Base-by-base conservation (phyloP, 2,797 vertebrate species). In the Hypotaenidia philippensis region DNA sequence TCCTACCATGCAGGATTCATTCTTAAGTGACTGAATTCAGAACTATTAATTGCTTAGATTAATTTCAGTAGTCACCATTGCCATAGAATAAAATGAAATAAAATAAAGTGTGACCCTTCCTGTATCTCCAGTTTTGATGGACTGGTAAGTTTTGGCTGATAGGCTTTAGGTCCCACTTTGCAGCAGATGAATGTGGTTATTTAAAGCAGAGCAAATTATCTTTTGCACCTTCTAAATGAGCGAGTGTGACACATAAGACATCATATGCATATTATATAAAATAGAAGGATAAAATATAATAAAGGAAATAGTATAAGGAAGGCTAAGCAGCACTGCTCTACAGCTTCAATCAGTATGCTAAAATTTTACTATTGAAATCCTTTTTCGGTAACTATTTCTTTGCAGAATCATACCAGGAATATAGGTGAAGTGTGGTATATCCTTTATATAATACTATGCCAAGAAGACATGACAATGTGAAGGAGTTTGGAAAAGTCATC, bases 401-500 rank as follows among this genome's bases (percentile, higher is more conserved):
- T 87, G 61, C 19, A 69, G 69, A 92, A 88, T 56, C 22, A 41
- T 63, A 75, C 7, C 13, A 80, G 70, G 76, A 79, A 21, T 12
- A 32, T 18, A 41, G 7, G 21, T 74, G 64, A 93, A 90, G 52
- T 63, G 3, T 64, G 57, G 18, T 78, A 53, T 88, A 66, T 36
- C 13, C 13, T 16, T 41, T 50, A 3, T n/a, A 47, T 50, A 22
- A 25, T 61, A 53, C 27, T 75, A 63, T 38, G 31, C 50, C 72
- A 88, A 83, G 66, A 31, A 90, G 69, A 92, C 38, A 45, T 11
- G 31, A 52, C 69, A 63, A 44, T 92, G 61, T 81, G 75, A 86
- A 95, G 86, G 47, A 87, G 60, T 71, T 65, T 93, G 76, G 88
- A 91, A 91, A 88, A 83, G 36, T 83, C 70, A 83, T 78, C 45